Conservation (phyloP, 64 coral and sea anemone species). For the Catalaphyllia jardinei region DNA sequence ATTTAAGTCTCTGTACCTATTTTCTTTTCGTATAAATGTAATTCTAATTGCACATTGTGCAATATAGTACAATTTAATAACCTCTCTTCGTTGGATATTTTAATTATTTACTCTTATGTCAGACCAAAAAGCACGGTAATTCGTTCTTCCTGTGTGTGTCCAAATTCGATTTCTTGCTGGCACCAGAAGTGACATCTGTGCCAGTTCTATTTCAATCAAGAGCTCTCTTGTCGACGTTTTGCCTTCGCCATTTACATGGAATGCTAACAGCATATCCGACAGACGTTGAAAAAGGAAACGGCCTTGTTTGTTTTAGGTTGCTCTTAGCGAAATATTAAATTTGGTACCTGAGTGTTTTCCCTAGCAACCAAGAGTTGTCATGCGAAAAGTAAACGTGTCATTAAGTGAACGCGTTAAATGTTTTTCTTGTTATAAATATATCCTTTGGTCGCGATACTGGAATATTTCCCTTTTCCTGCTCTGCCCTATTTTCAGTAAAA, state of each 20-base stretch:
- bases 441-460: too few species aligned
- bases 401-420: not conserved
- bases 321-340: not conserved
- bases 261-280: not conserved
- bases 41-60: not conserved
- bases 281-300: not conserved
- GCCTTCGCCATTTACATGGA: not conserved
- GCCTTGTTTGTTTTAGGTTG: not conserved
- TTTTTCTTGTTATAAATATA: not conserved
- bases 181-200: not conserved
- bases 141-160: not conserved
- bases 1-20: not conserved
- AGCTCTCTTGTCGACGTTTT: not conserved
- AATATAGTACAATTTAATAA: not conserved
- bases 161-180: not conserved
- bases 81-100: not conserved
- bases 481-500: too few species aligned
- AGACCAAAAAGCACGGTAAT: not conserved
- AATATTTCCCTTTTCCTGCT: too few species aligned
- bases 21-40: not conserved
- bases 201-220: not conserved
- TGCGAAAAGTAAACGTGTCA: constrained; percentile 3
- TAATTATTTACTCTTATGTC: not conserved
- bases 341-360: not conserved
- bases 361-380: not conserved